Evolutionary conservation across 1,140 invertebrate species (phyloP).

Genomic region (Drosophila setifemur): DNA sequence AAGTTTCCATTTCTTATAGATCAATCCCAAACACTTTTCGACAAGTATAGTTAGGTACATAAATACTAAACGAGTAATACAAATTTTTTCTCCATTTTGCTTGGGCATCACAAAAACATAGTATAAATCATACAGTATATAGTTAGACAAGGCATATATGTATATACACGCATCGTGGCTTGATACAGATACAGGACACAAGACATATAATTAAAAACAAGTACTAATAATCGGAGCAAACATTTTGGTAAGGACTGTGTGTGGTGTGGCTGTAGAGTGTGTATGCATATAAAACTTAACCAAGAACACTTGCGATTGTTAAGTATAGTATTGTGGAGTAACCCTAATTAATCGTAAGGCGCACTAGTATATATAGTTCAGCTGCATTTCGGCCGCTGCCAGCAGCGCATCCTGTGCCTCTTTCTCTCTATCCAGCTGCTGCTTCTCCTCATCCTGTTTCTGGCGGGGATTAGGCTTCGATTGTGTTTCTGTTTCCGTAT

Average conservation of each 20-base stretch:
- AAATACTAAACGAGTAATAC: slow-evolving; percentile 75
- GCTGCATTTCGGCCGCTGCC: slow-evolving; percentile 59
- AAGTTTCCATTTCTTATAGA: slow-evolving; percentile 41
- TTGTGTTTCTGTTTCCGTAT: slow-evolving; percentile 23
- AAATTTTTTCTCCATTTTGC: slow-evolving; percentile 46
- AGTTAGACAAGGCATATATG: slow-evolving; percentile 31
- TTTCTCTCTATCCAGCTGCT: slow-evolving; percentile 10
- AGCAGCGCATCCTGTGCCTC: slow-evolving; percentile 58
- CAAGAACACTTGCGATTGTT: slow-evolving; percentile 42
- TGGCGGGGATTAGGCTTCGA: slow-evolving; percentile 18
- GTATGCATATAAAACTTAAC: slow-evolving; percentile 49
- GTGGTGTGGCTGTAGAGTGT: slow-evolving; percentile 13
- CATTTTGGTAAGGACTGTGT: slow-evolving; percentile 46
- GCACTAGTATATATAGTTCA: slow-evolving; percentile 52
- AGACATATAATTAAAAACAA: slow-evolving; percentile 22
- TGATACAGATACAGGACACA: no score
- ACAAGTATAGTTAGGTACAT: slow-evolving; percentile 48
- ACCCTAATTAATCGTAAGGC: slow-evolving; percentile 59
- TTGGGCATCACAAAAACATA: slow-evolving; percentile 48
- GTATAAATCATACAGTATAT: slow-evolving; percentile 34
- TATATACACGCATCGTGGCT: slow-evolving; percentile 40
- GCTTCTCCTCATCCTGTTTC: slow-evolving; percentile 16
- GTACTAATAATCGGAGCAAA: slow-evolving; percentile 22
- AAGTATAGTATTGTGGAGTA: slow-evolving; percentile 54
- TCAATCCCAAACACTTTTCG: slow-evolving; percentile 30